Evolutionary conservation across 2,888 invertebrate species (phyloP).

Genomic region (Gryllus longicercus): DNA sequence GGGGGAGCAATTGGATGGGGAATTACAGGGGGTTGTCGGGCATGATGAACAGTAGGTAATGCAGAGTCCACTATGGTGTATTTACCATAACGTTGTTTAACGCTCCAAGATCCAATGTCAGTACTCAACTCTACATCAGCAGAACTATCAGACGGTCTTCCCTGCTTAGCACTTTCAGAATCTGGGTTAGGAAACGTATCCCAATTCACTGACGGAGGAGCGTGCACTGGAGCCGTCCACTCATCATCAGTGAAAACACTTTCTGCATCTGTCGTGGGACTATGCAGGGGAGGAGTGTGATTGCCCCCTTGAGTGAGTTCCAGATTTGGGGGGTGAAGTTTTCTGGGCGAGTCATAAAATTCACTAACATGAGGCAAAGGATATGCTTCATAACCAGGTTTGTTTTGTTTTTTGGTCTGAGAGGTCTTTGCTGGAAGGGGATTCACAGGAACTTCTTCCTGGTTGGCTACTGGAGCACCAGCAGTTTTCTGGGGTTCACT

Average conservation of each 20-base stretch:
- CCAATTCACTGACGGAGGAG: slow-evolving; percentile 48
- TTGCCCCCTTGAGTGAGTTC: slow-evolving; percentile 36
- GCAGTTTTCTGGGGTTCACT: neutral
- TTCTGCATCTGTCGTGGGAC: slow-evolving; percentile 60
- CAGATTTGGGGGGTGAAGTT: slow-evolving; percentile 41
- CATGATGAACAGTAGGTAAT: slow-evolving; percentile 37
- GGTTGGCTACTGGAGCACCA: neutral
- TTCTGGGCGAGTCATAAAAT: slow-evolving; percentile 43
- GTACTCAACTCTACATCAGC: slow-evolving; percentile 50
- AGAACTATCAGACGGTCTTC: slow-evolving; percentile 57
- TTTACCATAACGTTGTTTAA: slow-evolving; percentile 58
- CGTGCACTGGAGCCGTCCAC: slow-evolving; percentile 54
- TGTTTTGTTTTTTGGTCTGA: slow-evolving; percentile 11
- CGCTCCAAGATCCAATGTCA: slow-evolving; percentile 47
- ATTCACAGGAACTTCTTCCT: neutral
- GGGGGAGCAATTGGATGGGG: slow-evolving; percentile 52
- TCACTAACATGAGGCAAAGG: slow-evolving; percentile 35
- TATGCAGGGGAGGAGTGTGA: slow-evolving; percentile 54
- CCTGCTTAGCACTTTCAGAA: slow-evolving; percentile 30
- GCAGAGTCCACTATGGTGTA: slow-evolving; percentile 44
- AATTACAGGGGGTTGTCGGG: slow-evolving; percentile 38
- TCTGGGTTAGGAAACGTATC: slow-evolving; percentile 47
- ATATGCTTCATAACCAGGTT: slow-evolving; percentile 1
- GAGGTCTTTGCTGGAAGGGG: slow-evolving; percentile 26
- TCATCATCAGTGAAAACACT: slow-evolving; percentile 69